phyloP scores from a whole-genome alignment of 2,888 invertebrate genomes.

The Dermolepida albohirtum region DNA sequence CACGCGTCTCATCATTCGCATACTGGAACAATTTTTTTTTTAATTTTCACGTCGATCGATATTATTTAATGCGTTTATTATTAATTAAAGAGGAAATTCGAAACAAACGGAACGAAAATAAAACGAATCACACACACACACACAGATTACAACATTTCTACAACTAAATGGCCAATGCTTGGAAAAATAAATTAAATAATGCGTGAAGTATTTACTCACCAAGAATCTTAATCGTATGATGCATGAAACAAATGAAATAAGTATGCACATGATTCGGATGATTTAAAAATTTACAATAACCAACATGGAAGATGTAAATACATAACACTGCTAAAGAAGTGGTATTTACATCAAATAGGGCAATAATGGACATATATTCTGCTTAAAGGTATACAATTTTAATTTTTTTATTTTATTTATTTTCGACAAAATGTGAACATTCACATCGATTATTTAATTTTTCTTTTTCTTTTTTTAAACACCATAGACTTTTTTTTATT shows the following conservation, averaged over 20 bases:
- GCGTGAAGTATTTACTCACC: constrained; percentile 52
- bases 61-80: too few species aligned
- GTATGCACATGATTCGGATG: constrained; percentile 51
- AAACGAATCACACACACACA: too few species aligned
- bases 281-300: constrained; percentile 39
- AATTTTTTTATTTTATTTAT: constrained; percentile 13
- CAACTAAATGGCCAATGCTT: background rate
- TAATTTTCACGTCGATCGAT: too few species aligned
- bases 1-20: too few species aligned
- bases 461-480: constrained; percentile 10
- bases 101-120: too few species aligned
- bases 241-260: constrained; percentile 57
- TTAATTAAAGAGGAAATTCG: too few species aligned
- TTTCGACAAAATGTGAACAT: constrained; percentile 12
- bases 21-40: too few species aligned
- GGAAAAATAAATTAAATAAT: background rate
- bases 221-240: constrained; percentile 55
- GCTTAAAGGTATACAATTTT: constrained; percentile 22
- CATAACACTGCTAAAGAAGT: background rate
- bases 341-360: constrained; percentile 5
- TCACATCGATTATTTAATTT: constrained; percentile 1
- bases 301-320: constrained; percentile 6
- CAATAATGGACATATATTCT: background rate
- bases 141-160: background rate
- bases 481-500: constrained; percentile 9